Evolutionary conservation across 2,113 vertebrate genomes (phyloP), one percentile per base, ranked within the genome.

Genomic region (Nerophis lumbriciformis): DNA sequence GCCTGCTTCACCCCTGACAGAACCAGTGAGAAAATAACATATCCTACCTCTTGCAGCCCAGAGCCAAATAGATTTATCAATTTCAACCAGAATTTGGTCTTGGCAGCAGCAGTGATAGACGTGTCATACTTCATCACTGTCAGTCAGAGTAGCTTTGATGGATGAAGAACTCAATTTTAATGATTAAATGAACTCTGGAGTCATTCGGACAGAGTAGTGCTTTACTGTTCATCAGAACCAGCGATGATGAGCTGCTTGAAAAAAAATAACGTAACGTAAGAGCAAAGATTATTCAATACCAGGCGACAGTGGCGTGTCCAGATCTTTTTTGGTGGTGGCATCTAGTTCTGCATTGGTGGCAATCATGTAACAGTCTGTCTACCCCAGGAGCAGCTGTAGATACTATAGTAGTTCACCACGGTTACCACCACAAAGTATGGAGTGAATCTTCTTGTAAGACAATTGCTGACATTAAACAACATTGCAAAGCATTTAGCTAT

Each of bases 1-100:
- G 63, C 62, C 66, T 66, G 68, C 54, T 59, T 59, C 4, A 12
- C 76, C 75, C 72, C 65, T 36, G 75, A 83, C 78, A 80, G 70
- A 62, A 54, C 36, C 47, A n/a, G 51, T 66, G 63, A 62, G 72
- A 71, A 82, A 80, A 81, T 79, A 76, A 62, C 67, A 64, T 62
- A 72, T 51, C 37, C 66, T 28, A 28, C 57, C 42, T 55, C 48
- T 47, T 71, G 45, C 65, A 55, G 63, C 71, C 59, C 66, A 56
- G 53, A 74, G 79, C 61, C 0, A 76, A 66, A 79, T 59, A 55
- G 75, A 82, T 84, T 78, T 42, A 76, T 83, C 81, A 81, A 62
- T 49, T 60, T 74, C 71, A 61, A 49, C 52, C 61, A 35, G 61
- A 66, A 61, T 75, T 70, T 53, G 66, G 66, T 69, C 44, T 50